Conservation (phyloP, 2,113 vertebrate genomes). For the Typhlomys cinereus region DNA sequence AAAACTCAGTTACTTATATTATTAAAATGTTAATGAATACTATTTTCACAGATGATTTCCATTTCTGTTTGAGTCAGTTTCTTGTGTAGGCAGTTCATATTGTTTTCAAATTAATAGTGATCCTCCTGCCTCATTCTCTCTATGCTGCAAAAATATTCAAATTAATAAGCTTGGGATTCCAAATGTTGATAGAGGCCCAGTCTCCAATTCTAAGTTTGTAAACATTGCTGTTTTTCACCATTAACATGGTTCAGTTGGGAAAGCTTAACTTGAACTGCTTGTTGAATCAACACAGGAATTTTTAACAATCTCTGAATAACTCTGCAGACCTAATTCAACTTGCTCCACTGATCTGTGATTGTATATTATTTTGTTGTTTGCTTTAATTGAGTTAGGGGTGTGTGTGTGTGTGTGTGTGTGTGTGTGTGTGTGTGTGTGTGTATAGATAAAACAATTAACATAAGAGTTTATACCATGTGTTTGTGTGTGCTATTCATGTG, state of each 20-base stretch:
- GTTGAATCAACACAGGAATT: neutral
- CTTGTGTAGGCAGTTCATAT: neutral
- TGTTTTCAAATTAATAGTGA: neutral
- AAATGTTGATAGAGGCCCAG: neutral
- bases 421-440: neutral
- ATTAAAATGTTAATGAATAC: neutral
- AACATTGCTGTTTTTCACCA: neutral
- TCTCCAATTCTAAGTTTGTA: neutral
- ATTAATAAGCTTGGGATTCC: neutral
- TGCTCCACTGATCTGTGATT: neutral
- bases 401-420: neutral
- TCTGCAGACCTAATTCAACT: neutral
- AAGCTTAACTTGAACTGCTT: neutral
- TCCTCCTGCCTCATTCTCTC: neutral
- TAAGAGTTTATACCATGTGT: neutral
- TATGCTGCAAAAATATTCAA: neutral
- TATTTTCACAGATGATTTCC: neutral
- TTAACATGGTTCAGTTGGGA: neutral
- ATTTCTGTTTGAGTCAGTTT: neutral
- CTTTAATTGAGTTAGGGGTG: neutral
- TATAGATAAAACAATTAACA: neutral
- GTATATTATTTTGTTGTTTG: constrained; percentile 6
- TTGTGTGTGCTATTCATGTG: neutral
- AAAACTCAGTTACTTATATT: neutral
- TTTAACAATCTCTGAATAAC: neutral